These are phyloP conservation scores for Kradibia gibbosae DNA, from an alignment of 1,140 invertebrate species.

Conservation along the genomic window DNA sequence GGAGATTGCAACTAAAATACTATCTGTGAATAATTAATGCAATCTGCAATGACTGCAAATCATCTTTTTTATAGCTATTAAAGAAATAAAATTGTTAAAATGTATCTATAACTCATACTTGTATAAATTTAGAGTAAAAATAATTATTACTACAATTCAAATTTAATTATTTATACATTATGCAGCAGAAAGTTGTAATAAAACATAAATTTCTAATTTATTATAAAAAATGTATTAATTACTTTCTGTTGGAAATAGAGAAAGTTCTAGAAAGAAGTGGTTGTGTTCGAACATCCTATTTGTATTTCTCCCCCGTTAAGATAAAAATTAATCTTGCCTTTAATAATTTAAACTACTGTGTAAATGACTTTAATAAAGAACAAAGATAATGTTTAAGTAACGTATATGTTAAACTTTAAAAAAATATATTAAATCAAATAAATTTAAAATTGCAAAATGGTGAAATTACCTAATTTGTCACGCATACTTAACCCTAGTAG, in stretches of 20 bases:
- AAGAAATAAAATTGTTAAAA: neutral
- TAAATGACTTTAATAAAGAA: neutral
- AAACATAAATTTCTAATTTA: neutral
- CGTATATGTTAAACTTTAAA: neutral
- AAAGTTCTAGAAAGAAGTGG: neutral
- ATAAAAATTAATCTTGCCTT: slow-evolving; percentile 80
- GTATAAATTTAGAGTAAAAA: neutral
- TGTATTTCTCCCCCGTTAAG: slow-evolving; percentile 79
- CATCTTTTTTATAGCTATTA: slow-evolving; percentile 70
- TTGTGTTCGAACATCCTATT: slow-evolving; percentile 69
- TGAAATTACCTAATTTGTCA: slow-evolving; percentile 69
- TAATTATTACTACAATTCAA: neutral
- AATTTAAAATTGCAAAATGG: neutral
- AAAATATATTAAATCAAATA: neutral
- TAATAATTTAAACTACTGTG: neutral
- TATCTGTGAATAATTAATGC: slow-evolving; percentile 75
- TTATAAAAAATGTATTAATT: neutral
- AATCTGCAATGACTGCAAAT: slow-evolving; percentile 76
- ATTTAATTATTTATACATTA: neutral
- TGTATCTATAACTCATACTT: neutral
- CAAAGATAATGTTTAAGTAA: too few species aligned
- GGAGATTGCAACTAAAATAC: slow-evolving; percentile 63
- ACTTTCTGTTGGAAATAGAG: neutral
- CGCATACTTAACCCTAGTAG: slow-evolving; percentile 75
- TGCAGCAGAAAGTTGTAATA: neutral